Evolutionary conservation across 2,113 vertebrate species (phyloP), one percentile per base, ranked within the genome.

Genomic region (Lota lota): DNA sequence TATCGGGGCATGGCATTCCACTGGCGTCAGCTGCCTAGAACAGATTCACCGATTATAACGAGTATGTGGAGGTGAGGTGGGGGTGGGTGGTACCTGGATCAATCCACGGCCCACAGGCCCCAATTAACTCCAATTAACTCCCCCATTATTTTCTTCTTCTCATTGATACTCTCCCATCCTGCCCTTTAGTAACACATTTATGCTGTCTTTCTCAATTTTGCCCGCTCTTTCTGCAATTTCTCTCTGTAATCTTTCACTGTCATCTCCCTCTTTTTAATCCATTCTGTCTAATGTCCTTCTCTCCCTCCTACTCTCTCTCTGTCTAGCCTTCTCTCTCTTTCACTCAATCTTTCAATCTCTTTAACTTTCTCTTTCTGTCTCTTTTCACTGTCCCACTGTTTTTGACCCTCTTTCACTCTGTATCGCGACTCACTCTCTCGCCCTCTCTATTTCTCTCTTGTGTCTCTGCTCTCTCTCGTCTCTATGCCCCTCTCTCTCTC

Each of bases 41-140:
- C 74, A 63, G 70, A 68, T 83, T 81, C 67, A 64, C 24, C 40
- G 59, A 17, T 56, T n/a, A 56, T 17, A 18, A 56, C 53, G 53
- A 56, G 15, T 17, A 56, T n/a, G 53, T 18, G 53, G 16, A 14
- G 53, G 12, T 3, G 53, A 14, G 15, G 17, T 56, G 53, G 15
- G 17, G 15, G 5, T 10, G 53, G 16, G 53, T 56, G 53, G 15
- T 17, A 56, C 18, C 53, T 56, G 53, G 17, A 3, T 56, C 53
- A 53, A 17, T 28, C 22, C 21, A 3, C 61, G 66, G 68, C 83
- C 73, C 70, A 70, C 61, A 74, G 81, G 79, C 71, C 79, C 81
- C 40, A 11, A 86, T 86, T 87, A 86, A 78, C 76, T 47, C 40
- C 0, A 70, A 53, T 72, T 21, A 67, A 82, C 73, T 80, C 6